These are phyloP conservation scores for Thamnophis elegans DNA, from an alignment of 2,797 vertebrate genomes.

Conservation along the genomic window DNA sequence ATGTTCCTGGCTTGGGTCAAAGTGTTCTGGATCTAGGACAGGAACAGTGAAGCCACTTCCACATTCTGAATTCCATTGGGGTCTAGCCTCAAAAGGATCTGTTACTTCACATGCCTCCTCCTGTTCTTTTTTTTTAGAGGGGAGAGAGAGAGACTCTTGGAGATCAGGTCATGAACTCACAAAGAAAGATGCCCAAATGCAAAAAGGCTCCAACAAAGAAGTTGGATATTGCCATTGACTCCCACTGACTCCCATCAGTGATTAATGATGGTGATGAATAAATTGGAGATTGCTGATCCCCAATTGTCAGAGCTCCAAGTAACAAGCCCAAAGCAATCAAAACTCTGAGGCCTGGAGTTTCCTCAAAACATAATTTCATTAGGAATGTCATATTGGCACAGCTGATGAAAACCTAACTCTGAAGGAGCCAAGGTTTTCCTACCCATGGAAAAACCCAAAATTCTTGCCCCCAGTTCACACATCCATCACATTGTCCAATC, in stretches of 20 bases:
- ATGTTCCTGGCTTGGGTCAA: neutral
- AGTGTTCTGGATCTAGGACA: neutral
- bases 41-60: neutral
- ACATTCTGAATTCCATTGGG: neutral
- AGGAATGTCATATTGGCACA: too few species aligned
- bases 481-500: too few species aligned
- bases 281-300: neutral
- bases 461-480: too few species aligned
- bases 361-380: too few species aligned
- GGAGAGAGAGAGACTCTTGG: neutral
- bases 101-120: neutral
- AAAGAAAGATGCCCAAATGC: neutral
- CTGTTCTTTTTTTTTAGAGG: neutral
- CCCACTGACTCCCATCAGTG: neutral
- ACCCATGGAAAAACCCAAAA: too few species aligned
- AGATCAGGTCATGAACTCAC: neutral
- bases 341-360: too few species aligned
- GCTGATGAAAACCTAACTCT: too few species aligned
- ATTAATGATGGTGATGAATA: neutral
- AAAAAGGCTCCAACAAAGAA: neutral
- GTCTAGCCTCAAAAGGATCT: neutral
- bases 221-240: neutral
- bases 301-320: neutral
- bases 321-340: too few species aligned
- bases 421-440: too few species aligned